Evolutionary conservation across 1,140 invertebrate species (phyloP).

Genomic region (Rhagoletis zephyria): DNA sequence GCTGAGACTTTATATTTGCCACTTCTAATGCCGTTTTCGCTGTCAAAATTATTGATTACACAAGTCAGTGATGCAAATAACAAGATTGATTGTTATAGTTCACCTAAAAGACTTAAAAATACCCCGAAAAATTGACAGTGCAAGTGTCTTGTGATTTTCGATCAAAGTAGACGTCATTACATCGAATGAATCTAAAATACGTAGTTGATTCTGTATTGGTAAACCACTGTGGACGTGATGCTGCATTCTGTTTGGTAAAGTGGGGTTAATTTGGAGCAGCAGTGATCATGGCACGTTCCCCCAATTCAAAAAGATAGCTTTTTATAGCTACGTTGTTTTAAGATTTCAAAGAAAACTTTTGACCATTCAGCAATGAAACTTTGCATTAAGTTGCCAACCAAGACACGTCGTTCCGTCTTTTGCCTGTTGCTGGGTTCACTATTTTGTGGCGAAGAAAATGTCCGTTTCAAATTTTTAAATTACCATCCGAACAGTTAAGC

Average conservation of each 20-base stretch:
- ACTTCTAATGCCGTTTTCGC: not conserved
- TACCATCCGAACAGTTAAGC: not conserved
- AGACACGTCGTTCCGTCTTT: not conserved
- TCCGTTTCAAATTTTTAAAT: conserved; percentile 22
- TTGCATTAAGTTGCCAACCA: not conserved
- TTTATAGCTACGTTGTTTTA: conserved; percentile 3
- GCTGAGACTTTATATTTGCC: not conserved
- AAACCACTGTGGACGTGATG: not conserved
- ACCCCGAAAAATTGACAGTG: not conserved
- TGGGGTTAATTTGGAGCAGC: not conserved
- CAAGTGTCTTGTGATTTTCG: not conserved
- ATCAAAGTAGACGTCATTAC: not conserved
- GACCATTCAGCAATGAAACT: conserved; percentile 13
- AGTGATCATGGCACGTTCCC: not conserved
- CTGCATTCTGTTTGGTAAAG: not conserved
- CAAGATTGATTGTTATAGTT: conserved; percentile 45
- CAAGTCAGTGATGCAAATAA: not conserved
- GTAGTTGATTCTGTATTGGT: not conserved
- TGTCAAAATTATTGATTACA: conserved; percentile 36
- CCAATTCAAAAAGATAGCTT: not conserved
- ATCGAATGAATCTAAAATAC: not conserved
- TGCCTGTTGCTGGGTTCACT: not conserved
- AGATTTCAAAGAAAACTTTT: conserved; percentile 20
- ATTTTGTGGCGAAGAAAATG: not conserved
- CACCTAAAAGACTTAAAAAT: not conserved